Evolutionary conservation across 2,113 vertebrate species (phyloP).

Genomic region (Callocephalon fimbriatum): DNA sequence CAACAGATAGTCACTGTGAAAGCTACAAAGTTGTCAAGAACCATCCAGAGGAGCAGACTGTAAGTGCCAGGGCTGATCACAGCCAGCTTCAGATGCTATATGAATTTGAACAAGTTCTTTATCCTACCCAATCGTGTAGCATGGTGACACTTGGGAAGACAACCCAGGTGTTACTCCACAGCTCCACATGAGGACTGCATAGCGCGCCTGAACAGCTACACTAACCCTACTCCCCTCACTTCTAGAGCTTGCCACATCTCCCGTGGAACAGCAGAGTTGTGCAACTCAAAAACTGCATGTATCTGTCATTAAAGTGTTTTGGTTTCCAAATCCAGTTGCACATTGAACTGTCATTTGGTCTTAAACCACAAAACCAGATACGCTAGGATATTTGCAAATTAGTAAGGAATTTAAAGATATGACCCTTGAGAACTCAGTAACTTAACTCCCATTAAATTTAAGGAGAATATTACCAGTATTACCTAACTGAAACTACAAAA

Average conservation of each 20-base stretch:
- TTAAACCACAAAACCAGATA: neutral
- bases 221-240: neutral
- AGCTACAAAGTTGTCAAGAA: neutral
- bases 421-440: neutral
- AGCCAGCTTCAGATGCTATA: neutral
- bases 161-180: fast-evolving
- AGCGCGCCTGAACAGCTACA: neutral
- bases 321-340: neutral
- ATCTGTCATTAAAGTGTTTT: neutral
- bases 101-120: neutral
- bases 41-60: neutral
- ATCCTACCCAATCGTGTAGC: neutral
- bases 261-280: fast-evolving
- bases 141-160: neutral
- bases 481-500: neutral
- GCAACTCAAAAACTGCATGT: neutral
- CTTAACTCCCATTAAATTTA: neutral
- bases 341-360: neutral
- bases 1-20: neutral
- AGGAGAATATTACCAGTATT: neutral
- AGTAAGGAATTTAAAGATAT: neutral
- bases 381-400: neutral
- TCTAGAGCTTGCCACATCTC: neutral
- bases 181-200: neutral
- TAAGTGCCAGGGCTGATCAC: neutral